These are phyloP conservation scores for Melolontha melolontha DNA, from an alignment of 2,888 invertebrate species.

Conservation along the genomic window DNA sequence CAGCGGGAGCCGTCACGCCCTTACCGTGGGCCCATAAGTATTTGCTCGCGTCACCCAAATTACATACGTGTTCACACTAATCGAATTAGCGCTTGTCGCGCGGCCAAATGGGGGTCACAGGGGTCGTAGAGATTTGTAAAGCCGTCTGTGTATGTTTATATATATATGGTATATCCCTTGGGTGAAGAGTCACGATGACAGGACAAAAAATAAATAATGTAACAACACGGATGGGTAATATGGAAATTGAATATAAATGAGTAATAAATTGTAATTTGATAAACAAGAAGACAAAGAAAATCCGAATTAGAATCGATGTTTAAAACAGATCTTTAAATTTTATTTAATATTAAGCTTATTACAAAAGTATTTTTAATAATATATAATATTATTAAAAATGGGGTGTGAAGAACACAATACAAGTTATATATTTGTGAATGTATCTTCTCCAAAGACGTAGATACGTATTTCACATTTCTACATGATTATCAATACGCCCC, in stretches of 20 bases:
- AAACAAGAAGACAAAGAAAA: too few relatives aligned
- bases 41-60: constrained; percentile 38
- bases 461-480: too few relatives aligned
- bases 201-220: constrained; percentile 24
- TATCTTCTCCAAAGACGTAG: too few relatives aligned
- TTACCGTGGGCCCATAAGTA: constrained; percentile 44
- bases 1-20: constrained; percentile 57
- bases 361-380: too few relatives aligned
- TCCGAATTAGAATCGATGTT: too few relatives aligned
- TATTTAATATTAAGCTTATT: too few relatives aligned
- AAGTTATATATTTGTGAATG: too few relatives aligned
- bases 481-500: too few relatives aligned
- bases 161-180: not conserved
- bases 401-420: too few relatives aligned
- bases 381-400: too few relatives aligned
- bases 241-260: constrained; percentile 32
- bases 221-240: not conserved
- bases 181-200: constrained; percentile 9
- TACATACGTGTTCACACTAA: constrained; percentile 45
- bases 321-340: too few relatives aligned
- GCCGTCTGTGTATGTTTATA: not conserved
- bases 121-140: constrained; percentile 3
- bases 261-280: constrained; percentile 9
- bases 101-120: constrained; percentile 10
- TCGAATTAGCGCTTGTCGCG: constrained; percentile 47